phyloP scores from a whole-genome alignment of 2,888 invertebrate genomes.

The Agrotis exclamationis region DNA sequence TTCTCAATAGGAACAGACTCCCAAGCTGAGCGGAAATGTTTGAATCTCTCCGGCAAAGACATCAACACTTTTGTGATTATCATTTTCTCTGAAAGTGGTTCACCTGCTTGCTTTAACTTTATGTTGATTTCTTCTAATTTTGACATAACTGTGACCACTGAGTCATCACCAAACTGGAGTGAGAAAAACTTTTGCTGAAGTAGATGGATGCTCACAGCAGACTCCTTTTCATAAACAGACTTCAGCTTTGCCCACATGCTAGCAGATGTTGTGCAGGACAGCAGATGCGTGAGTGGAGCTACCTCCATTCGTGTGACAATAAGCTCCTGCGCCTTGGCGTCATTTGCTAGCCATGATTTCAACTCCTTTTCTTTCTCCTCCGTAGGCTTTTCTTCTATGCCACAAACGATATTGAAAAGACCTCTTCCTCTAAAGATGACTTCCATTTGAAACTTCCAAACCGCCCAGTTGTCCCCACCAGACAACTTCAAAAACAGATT shows the following conservation, averaged over 20 bases:
- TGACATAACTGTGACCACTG: conserved; percentile 1
- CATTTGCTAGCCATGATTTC: background rate
- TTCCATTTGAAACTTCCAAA: conserved; percentile 13
- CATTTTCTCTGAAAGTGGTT: conserved; percentile 1
- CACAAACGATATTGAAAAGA: background rate
- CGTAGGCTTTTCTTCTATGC: background rate
- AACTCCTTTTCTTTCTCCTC: background rate
- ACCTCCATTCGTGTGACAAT: conserved; percentile 3
- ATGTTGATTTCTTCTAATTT: background rate
- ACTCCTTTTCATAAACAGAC: background rate
- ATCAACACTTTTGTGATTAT: conserved; percentile 4
- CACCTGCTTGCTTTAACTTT: conserved; percentile 8
- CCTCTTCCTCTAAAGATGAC: conserved; percentile 8
- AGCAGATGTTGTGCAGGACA: conserved; percentile 1
- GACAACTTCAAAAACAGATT: conserved; percentile 1
- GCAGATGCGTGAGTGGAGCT: conserved; percentile 1
- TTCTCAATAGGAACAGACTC: background rate
- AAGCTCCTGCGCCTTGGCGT: background rate
- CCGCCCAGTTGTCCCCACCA: conserved; percentile 11
- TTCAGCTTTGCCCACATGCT: conserved; percentile 4
- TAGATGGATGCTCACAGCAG: conserved; percentile 1
- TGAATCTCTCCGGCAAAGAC: background rate
- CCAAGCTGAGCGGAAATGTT: conserved; percentile 6
- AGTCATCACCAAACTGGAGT: background rate
- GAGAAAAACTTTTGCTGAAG: conserved; percentile 2